phyloP scores from a whole-genome alignment of 1,140 invertebrate species.

The Cepaea nemoralis region DNA sequence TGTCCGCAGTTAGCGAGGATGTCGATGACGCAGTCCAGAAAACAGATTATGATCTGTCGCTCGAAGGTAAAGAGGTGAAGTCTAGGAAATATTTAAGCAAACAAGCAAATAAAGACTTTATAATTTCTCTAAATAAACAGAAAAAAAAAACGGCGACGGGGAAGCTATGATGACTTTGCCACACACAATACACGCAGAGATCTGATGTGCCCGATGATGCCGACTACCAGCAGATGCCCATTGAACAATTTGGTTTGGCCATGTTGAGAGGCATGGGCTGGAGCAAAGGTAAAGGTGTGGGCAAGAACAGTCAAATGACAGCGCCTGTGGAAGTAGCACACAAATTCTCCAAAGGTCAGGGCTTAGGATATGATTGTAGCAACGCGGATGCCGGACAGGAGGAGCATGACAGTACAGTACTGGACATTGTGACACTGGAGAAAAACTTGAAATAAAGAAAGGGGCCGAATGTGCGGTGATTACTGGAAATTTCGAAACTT shows the following conservation, averaged over 20 bases:
- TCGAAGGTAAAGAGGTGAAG: slow-evolving; percentile 60
- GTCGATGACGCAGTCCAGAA: slow-evolving; percentile 45
- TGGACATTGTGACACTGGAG: slow-evolving; percentile 51
- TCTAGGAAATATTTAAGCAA: slow-evolving; percentile 57
- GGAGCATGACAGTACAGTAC: slow-evolving; percentile 32
- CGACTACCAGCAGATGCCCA: slow-evolving; percentile 91
- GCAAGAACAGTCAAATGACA: slow-evolving; percentile 75
- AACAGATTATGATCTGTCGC: slow-evolving; percentile 57
- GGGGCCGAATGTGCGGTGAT: slow-evolving; percentile 63
- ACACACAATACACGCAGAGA: slow-evolving; percentile 71
- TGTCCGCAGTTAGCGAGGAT: slow-evolving; percentile 51
- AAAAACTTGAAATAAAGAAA: slow-evolving; percentile 58
- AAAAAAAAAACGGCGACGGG: slow-evolving; percentile 56
- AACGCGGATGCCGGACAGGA: slow-evolving; percentile 48
- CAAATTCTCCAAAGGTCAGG: slow-evolving; percentile 89
- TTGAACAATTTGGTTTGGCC: slow-evolving; percentile 89
- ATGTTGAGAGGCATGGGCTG: slow-evolving; percentile 96
- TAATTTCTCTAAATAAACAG: slow-evolving; percentile 73
- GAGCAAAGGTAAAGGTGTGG: slow-evolving; percentile 82
- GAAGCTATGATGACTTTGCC: slow-evolving; percentile 67
- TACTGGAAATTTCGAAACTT: slow-evolving; percentile 77
- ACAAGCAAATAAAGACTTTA: slow-evolving; percentile 66
- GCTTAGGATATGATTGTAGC: slow-evolving; percentile 83
- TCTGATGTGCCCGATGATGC: slow-evolving; percentile 70
- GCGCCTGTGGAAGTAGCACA: slow-evolving; percentile 75